phyloP scores from a whole-genome alignment of 2,888 invertebrate genomes.

The Oxystoma pomonae region DNA sequence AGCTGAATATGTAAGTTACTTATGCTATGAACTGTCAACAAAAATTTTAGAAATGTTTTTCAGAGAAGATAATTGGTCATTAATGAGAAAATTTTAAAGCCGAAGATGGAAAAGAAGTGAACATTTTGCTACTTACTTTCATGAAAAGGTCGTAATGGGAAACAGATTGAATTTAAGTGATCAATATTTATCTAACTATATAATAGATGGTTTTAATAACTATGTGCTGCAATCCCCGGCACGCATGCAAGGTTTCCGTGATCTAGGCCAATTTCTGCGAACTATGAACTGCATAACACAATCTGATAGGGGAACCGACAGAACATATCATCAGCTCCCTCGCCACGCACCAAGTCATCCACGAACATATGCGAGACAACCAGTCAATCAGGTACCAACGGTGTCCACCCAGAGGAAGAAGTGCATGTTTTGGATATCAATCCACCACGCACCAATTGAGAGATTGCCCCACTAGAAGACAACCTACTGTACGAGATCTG shows the following conservation, averaged over 20 bases:
- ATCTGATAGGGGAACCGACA: neutral
- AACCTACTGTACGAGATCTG: no score
- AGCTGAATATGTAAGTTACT: no score
- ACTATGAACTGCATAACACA: neutral
- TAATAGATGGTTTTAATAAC: no score
- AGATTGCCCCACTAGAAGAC: no score
- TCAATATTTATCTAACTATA: no score
- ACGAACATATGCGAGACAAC: no score
- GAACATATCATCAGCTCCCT: no score
- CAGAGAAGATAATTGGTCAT: neutral
- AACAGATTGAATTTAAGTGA: neutral
- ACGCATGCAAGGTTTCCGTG: neutral
- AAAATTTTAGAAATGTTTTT: neutral
- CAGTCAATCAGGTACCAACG: no score
- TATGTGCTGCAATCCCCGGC: neutral
- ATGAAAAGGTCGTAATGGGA: neutral
- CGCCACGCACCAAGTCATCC: no score
- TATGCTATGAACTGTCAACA: neutral
- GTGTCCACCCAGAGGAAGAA: no score
- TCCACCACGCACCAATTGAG: no score
- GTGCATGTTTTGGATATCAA: no score
- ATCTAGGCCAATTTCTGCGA: neutral
- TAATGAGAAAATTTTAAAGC: neutral
- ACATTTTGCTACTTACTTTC: neutral
- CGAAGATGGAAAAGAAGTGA: neutral